phyloP scores from a whole-genome alignment of 2,797 vertebrate genomes.

The Anniella stebbinsi region DNA sequence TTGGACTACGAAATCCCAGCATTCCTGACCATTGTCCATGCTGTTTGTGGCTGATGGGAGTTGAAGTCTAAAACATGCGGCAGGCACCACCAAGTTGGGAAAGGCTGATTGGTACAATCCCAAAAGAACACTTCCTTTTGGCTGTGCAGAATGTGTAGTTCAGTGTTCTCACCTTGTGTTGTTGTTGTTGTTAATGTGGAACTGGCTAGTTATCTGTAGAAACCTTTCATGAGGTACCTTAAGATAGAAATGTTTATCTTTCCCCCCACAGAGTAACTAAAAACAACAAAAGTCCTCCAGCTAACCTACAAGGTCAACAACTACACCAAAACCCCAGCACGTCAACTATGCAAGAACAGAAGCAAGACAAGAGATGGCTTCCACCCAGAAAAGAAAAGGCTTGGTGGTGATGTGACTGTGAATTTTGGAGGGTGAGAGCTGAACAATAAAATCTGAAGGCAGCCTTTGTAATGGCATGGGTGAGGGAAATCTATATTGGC shows the following conservation, averaged over 20 bases:
- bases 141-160: not conserved
- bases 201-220: not conserved
- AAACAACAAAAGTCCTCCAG: not conserved
- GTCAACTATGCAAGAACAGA: not conserved
- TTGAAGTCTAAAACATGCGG: too few species aligned
- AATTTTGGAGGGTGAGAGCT: not conserved
- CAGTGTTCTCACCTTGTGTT: not conserved
- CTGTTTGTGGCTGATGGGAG: too few species aligned
- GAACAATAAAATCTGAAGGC: conserved; percentile 4
- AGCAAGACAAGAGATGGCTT: not conserved
- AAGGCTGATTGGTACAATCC: not conserved
- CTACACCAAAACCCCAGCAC: not conserved
- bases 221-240: not conserved
- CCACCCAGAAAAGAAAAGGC: too few species aligned
- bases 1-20: too few species aligned
- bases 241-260: not conserved
- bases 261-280: not conserved
- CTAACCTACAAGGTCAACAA: not conserved
- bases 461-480: not conserved
- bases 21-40: too few species aligned
- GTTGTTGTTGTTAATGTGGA: not conserved
- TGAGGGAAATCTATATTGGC: not conserved
- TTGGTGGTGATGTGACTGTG: not conserved
- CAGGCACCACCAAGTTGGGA: too few species aligned
- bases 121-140: not conserved